Evolutionary conservation across 2,797 vertebrate species (phyloP), one percentile per base, ranked within the genome.

Genomic region (Rhyacichthys aspro): DNA sequence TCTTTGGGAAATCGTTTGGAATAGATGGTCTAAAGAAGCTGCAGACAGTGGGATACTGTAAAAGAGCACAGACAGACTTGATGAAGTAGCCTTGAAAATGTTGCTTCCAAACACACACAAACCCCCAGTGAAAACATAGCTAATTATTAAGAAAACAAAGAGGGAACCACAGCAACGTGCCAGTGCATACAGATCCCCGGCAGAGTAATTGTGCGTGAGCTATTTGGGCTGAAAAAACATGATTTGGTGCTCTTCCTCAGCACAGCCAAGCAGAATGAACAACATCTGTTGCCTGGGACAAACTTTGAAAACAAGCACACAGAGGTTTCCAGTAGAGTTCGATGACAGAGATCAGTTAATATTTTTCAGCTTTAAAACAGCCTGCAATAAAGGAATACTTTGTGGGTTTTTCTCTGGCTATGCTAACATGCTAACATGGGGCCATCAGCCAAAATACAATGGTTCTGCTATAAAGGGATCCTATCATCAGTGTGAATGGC

Each of bases 111-210:
- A 38, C 79, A 79, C 57, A 70, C 84, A 47, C 67, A 56, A 73
- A 82, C 43, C 76, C 71, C 60, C 68, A 85, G 79, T 84, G 82
- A 89, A 91, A 90, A 91, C 86, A 90, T 75, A 87, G 90, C 91
- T 95, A 94, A 96, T 94, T 94, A 94, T 93, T 94, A 94, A 87
- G 90, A 94, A 95, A 96, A 95, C 93, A 94, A 93, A 92, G 88
- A 83, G 82, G 67, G 90, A 90, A 90, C 86, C 81, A 79, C 87
- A 90, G 89, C 80, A 74, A 84, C 63, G 85, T 93, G 93, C 92
- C 89, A 94, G 92, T 81, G 89, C 85, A 90, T 86, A 92, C 91
- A 93, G 90, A 86, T 91, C 90, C 87, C 90, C 93, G 92, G 92
- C 93, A 93, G 92, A 91, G 91, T 94, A 95, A 95, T 94, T 94